Percentiles rank a stretch among this genome's conserved stretches.
Conservation (phyloP, 1,140 invertebrate genomes). For the Calephelis virginiensis region DNA sequence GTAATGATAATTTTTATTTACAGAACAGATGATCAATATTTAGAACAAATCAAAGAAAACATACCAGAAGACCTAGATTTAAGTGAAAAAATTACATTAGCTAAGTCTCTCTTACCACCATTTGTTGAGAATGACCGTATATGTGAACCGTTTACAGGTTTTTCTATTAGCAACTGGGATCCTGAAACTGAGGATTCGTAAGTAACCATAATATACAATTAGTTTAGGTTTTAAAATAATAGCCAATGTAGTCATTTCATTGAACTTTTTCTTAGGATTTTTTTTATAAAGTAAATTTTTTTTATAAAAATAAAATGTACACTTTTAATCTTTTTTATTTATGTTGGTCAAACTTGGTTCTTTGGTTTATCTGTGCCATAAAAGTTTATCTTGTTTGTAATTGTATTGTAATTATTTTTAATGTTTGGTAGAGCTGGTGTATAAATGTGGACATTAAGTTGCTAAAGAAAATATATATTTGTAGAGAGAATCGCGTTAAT, state of each 20-base stretch:
- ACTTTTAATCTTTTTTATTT: no score
- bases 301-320: no score
- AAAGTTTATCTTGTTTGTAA: no score
- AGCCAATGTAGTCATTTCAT: no score
- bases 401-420: no score
- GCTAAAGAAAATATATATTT: no score
- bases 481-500: constrained; percentile 44
- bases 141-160: constrained; percentile 73
- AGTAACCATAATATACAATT: constrained; percentile 28
- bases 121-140: constrained; percentile 58
- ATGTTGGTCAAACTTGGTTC: no score
- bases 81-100: constrained; percentile 48
- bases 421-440: no score
- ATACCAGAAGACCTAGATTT: constrained; percentile 64
- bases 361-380: no score
- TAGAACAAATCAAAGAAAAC: constrained; percentile 65
- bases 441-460: no score
- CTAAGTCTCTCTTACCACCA: constrained; percentile 46
- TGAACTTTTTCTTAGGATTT: not conserved
- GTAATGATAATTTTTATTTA: constrained; percentile 25
- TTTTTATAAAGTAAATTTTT: no score
- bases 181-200: constrained; percentile 74
- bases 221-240: no score
- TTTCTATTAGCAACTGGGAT: constrained; percentile 77
- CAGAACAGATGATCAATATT: constrained; percentile 59